Base-by-base conservation (phyloP, 2,888 invertebrate genomes). In the Trichogramma evanescens region DNA sequence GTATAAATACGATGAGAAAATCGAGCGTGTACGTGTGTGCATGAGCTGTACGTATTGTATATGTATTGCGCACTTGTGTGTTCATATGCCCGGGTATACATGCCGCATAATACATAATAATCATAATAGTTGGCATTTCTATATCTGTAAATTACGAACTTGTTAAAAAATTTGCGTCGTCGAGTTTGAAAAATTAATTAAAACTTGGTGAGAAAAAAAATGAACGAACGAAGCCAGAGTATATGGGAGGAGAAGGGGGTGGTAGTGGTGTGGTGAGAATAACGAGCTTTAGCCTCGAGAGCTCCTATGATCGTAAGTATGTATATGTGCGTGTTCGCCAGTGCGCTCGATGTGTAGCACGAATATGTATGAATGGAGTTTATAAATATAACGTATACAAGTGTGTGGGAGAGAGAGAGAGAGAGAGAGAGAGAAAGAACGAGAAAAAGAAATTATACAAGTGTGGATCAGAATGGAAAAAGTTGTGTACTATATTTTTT, bases 361-460 rank as follows among this genome's bases (percentile, higher is more conserved):
- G 26, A 26, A 26, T 48, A 13, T 13, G 48, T 13, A 48, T 48
- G 10, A 39, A 50, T 48, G 26, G 44, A 45, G 44, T 58, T 42
- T 57, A 43, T 54, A 50, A 39, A 26, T 26, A 26, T 26, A 10
- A 50, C 48, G 54, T 53, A 42, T 41, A 45, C 40, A 43, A 39
- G 39, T 50, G 26, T 41, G 40, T n/a, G 44, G 5, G 8, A 13
- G 26, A 26, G 6, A 9, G 9, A 26, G 49, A 13, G 42, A 44
- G 42, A 55, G 39, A 48, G 39, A 52, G 50, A 43, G 43, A 45
- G n/a, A n/a, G 38, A 13, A n/a, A 54, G 50, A 56, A 44, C 9
- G 13, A 56, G 50, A 41, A 26, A 26, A 26, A 48, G 59, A 57
- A 50, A 59, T 44, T 58, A 61, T 58, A 61, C 54, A 61, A 61